Base-by-base conservation (phyloP, 2,888 invertebrate genomes). In the Eilema griseolum region DNA sequence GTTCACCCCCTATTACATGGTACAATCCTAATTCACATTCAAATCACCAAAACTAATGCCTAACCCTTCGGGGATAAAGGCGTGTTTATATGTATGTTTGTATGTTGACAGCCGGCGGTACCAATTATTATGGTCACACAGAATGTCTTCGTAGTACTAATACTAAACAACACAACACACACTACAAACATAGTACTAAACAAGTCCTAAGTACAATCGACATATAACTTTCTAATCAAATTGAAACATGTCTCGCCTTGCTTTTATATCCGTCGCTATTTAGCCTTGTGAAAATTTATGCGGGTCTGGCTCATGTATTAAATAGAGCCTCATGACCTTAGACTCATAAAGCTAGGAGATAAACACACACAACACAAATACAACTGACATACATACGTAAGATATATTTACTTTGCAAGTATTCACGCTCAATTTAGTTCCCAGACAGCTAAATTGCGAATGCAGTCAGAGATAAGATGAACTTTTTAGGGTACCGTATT, bases 391-490 rank as follows among this genome's bases (percentile, higher is more conserved):
- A 66, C 28, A 57, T 41, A 41, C 12, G n/a, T 24, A 41, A 60
- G 37, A 67, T n/a, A 60, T 71, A 75, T 77, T 71, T 66, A 66
- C 61, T 37, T 24, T 4, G 12, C 61, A 61, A 3, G 23, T 70
- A 23, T 56, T 46, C 69, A 73, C 28, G 33, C 33, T 33, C 33
- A 66, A 77, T 80, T 70, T 78, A 73, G 57, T 23, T 57, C 52
- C 52, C 41, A 66, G 78, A 73, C 69, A 59, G 24, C 56, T 26
- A 28, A 66, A 73, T 78, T 72, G 72, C 23, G 62, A 68, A 67
- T 72, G 57, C 68, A 73, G 37, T 56, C 60, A 61, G 33, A 69
- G 62, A 60, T 61, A 71, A 69, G 26, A 67, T 64, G 69, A 75
- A 60, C 64, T 61, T 46, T 61, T 63, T 41, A 56, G n/a, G 12